Conservation (phyloP, 2,888 invertebrate genomes). For the Agriotes lineatus region DNA sequence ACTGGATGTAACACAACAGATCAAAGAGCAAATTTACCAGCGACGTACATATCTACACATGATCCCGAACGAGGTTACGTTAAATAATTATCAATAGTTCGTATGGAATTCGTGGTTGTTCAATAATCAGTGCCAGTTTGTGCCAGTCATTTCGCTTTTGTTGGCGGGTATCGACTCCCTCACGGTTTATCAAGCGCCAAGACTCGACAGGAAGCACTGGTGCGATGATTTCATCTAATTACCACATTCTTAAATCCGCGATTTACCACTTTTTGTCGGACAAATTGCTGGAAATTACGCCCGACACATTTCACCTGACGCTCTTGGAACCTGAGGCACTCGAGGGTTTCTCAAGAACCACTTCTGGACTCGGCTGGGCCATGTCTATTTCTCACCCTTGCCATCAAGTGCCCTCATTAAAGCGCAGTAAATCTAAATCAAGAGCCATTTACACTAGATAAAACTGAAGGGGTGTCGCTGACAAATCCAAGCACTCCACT, state of each 20-base stretch:
- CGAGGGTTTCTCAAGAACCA: not conserved
- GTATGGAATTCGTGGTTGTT: not conserved
- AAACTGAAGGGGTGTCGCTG: conserved; percentile 21
- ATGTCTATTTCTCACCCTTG: conserved; percentile 15
- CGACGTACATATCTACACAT: not conserved
- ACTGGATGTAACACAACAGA: not conserved
- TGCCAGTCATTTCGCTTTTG: conserved; percentile 18
- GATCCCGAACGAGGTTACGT: not conserved
- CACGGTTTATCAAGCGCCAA: not conserved
- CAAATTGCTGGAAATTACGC: conserved; percentile 3
- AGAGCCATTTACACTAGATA: conserved; percentile 32
- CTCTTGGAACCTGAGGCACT: not conserved
- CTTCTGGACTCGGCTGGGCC: conserved; percentile 3
- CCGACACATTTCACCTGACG: not conserved
- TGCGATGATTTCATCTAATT: conserved; percentile 16
- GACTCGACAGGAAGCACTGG: not conserved
- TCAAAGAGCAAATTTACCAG: not conserved
- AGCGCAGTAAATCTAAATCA: conserved; percentile 41
- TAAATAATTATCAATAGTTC: conserved; percentile 4
- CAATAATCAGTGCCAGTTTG: conserved; percentile 15
- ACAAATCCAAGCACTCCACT: not conserved
- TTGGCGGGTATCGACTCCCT: conserved; percentile 6
- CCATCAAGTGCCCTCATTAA: conserved; percentile 42
- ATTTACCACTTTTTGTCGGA: not conserved
- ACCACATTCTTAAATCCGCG: not conserved